Evolutionary conservation across 2,797 vertebrate genomes (phyloP), one percentile per base, ranked within the genome.

Genomic region (Notoglanidium macrostoma): DNA sequence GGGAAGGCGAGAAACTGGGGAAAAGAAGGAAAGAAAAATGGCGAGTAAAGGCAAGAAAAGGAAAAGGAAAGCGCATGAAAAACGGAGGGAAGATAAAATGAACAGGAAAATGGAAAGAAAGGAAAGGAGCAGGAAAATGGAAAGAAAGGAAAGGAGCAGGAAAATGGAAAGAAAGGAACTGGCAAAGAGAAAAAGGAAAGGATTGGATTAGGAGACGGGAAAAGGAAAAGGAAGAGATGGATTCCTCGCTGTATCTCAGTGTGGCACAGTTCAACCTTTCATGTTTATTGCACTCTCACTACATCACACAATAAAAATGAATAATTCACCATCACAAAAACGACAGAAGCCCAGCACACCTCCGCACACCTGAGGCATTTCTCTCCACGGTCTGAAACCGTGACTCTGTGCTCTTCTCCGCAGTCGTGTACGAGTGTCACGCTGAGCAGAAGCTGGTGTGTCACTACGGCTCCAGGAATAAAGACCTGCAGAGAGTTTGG

Each of bases 401-500:
- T 72, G 14, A 11, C 19, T 0, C 67, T 7, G 49, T 57, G n/a
- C 46, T 70, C 46, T 86, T 19, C 40, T 89, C 55, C 72, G 21
- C 90, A 94, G 93, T 88, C 54, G 63, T 26, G 4, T 80, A 80
- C 81, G 74, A 87, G 5, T 89, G 89, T 23, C 4, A 72, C 51
- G 49, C 67, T 0, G 70, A 70, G 70, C 91, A 93, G 85, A 87
- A 4, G 23, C 83, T 94, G 65, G 29, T 26, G 3, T 94, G 94
- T 68, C 82, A 89, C 9, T 91, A 90, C 70, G 86, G 82, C 3
- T 0, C 21, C 10, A 35, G 26, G 21, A 44, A 92, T 0, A 19
- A 73, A 44, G 4, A 5, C 40, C 79, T 88, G 83, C 49, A 0
- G 10, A 92, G 89, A 88, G 81, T 95, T 14, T 94, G 92, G 92